Percentiles rank a stretch among this genome's conserved stretches.
These are phyloP conservation scores for Clistopyga incitator DNA, from an alignment of 2,888 invertebrate species.

Conservation along the genomic window DNA sequence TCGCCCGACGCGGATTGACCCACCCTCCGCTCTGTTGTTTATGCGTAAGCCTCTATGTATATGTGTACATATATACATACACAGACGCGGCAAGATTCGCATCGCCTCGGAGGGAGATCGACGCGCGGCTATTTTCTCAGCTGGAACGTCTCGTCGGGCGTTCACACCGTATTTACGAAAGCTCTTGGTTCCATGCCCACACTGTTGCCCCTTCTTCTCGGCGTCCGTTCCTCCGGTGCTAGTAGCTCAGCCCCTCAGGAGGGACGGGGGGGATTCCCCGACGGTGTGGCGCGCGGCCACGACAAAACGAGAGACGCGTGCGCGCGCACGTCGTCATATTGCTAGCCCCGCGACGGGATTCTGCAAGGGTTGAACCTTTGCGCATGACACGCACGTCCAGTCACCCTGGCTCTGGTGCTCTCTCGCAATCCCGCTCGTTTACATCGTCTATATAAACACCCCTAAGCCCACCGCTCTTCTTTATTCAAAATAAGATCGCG, in stretches of 20 bases:
- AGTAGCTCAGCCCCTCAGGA: background rate
- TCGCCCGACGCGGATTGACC: background rate
- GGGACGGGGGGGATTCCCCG: background rate
- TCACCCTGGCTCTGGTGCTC: conserved; percentile 75
- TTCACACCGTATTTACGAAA: conserved; percentile 70
- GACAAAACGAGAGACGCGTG: background rate
- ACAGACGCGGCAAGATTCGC: background rate
- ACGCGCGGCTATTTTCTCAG: conserved; percentile 71
- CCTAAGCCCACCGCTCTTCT: conserved; percentile 67
- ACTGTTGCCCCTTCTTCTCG: background rate
- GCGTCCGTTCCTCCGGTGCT: background rate
- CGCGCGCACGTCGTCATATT: background rate
- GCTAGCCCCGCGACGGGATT: conserved; percentile 18
- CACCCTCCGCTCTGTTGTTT: conserved; percentile 10
- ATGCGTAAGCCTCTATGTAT: conserved; percentile 15
- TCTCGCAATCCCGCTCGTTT: conserved; percentile 60
- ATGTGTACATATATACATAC: background rate
- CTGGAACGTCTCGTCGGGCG: conserved; percentile 71
- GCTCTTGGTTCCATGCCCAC: conserved; percentile 22
- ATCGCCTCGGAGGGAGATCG: conserved; percentile 47
- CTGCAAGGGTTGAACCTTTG: conserved; percentile 73
- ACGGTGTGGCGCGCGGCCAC: background rate
- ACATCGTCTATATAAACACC: conserved; percentile 45
- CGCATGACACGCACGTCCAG: conserved; percentile 80
- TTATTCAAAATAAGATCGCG: conserved; percentile 75